Percentiles rank a stretch among this genome's conserved stretches.
phyloP scores from a whole-genome alignment of 2,797 vertebrate genomes.

The Decapterus maruadsi region DNA sequence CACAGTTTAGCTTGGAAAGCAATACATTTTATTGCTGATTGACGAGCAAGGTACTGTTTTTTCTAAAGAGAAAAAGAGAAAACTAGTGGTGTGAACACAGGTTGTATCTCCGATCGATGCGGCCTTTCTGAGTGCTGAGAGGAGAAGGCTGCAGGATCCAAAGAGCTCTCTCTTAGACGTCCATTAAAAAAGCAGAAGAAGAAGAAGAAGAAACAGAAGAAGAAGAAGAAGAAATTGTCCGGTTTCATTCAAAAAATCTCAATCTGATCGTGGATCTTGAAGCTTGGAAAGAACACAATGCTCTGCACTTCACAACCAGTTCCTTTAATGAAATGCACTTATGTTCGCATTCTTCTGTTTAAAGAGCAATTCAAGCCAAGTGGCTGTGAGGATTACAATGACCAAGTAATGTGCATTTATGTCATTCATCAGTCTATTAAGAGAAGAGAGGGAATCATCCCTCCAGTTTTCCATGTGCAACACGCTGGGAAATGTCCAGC shows the following conservation, averaged over 20 bases:
- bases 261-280: background rate
- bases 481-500: background rate
- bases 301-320: background rate
- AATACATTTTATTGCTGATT: slow-evolving; percentile 50
- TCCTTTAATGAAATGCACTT: background rate
- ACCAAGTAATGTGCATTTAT: background rate
- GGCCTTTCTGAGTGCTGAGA: slow-evolving; percentile 31
- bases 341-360: background rate
- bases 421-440: slow-evolving; percentile 9
- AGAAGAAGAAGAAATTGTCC: background rate
- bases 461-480: background rate
- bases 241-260: background rate
- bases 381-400: slow-evolving; percentile 1
- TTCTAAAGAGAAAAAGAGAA: slow-evolving; percentile 10
- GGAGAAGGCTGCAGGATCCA: slow-evolving; percentile 17
- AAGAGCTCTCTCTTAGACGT: background rate
- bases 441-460: background rate
- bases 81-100: slow-evolving; percentile 42
- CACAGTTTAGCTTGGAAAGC: slow-evolving; percentile 58
- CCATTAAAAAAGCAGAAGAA: background rate
- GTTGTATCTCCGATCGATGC: slow-evolving; percentile 46
- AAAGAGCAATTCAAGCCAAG: slow-evolving; percentile 17
- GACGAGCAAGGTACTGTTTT: slow-evolving; percentile 33
- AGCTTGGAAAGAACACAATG: background rate
- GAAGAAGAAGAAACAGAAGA: background rate